Conservation (phyloP, 2,113 vertebrate genomes). For the Protobothrops flavoviridis region DNA sequence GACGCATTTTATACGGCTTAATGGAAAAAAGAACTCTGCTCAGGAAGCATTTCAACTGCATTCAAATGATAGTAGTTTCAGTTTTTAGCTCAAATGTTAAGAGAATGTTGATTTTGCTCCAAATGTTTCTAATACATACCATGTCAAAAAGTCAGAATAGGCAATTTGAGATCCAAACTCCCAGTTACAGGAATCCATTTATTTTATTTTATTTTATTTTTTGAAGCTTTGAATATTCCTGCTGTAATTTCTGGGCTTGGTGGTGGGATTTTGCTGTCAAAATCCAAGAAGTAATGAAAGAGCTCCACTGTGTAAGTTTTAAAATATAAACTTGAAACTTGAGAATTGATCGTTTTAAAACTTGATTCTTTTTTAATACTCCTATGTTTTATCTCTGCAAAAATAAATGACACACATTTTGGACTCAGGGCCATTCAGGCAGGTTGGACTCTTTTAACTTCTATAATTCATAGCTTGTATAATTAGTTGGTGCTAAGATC, state of each 20-base stretch:
- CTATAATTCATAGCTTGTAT: neutral
- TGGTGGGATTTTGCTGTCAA: neutral
- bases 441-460: neutral
- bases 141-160: neutral
- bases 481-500: neutral
- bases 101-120: neutral
- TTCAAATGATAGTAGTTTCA: neutral
- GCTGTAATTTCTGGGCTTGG: neutral
- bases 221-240: neutral
- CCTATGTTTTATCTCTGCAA: neutral
- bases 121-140: neutral
- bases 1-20: neutral
- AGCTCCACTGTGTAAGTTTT: neutral
- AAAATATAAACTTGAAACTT: neutral
- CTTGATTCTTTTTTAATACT: neutral
- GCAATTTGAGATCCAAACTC: neutral
- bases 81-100: neutral
- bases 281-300: neutral
- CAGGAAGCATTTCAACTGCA: neutral
- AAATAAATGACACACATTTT: neutral
- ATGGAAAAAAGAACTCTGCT: neutral
- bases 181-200: neutral
- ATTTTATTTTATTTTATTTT: neutral
- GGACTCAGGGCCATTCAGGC: neutral
- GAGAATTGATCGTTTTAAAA: neutral